Evolutionary conservation across 92 coral and sea anemone species (phyloP).

Genomic region (Palythoa caribaeorum): DNA sequence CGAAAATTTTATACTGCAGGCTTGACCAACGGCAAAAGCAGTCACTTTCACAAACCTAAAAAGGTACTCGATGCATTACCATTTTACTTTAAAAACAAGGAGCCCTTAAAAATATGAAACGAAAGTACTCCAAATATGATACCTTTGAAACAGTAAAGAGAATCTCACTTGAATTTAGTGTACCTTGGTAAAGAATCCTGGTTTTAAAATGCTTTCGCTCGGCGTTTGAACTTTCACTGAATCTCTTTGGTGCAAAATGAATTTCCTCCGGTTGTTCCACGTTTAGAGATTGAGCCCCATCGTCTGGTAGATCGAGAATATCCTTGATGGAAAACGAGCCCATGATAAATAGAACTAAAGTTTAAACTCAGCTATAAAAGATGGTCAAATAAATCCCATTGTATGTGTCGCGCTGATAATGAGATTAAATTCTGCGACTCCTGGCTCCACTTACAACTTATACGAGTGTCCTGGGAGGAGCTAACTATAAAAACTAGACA

Average conservation of each 20-base stretch:
- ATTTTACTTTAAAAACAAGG: slow-evolving; percentile 19
- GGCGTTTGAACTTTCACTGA: slow-evolving; percentile 6
- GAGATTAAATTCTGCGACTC: slow-evolving; percentile 77
- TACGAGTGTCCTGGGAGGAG: slow-evolving; percentile 82
- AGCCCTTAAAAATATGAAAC: slow-evolving; percentile 25
- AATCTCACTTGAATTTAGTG: slow-evolving; percentile 62
- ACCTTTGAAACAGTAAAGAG: slow-evolving; percentile 49
- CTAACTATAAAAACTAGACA: slow-evolving; percentile 80
- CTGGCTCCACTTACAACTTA: slow-evolving; percentile 64
- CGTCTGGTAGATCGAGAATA: slow-evolving; percentile 92
- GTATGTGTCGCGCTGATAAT: slow-evolving; percentile 73
- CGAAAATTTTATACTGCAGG: not conserved
- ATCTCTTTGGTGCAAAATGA: slow-evolving; percentile 40
- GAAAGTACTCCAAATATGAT: slow-evolving; percentile 31
- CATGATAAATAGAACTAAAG: slow-evolving; percentile 56
- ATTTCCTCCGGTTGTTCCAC: slow-evolving; percentile 52
- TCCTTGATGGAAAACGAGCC: slow-evolving; percentile 84
- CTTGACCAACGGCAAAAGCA: not conserved
- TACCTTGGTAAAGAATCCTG: slow-evolving; percentile 47
- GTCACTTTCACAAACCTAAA: slow-evolving; percentile 8
- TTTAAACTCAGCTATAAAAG: slow-evolving; percentile 65
- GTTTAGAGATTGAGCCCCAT: slow-evolving; percentile 76
- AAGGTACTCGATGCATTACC: slow-evolving; percentile 18
- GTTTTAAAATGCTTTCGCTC: slow-evolving; percentile 24
- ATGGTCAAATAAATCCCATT: slow-evolving; percentile 86